Base-by-base conservation (phyloP, 2,113 vertebrate species). In the Rhinopomastus cyanomelas region DNA sequence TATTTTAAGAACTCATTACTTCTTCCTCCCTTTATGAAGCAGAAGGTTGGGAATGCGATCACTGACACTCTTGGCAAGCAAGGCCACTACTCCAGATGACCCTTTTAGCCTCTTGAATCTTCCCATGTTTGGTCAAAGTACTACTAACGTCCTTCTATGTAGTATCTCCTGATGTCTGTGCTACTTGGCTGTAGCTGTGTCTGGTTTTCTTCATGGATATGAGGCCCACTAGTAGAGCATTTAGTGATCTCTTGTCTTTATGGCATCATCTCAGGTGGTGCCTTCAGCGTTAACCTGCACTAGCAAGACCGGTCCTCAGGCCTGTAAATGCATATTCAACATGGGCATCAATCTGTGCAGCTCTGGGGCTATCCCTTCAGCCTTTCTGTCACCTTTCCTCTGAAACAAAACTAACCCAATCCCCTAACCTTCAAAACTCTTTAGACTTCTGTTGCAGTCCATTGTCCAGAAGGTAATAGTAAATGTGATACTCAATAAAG, bases 391-490 rank as follows among this genome's bases (percentile, higher is more conserved):
- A 26, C 26, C 5, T 8, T 84, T 81, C 51, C 46, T 72, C 89
- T 42, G 76, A 29, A 77, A 82, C 56, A 53, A 91, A 84, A 59
- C 19, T 30, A 69, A 72, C 7, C 16, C 22, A 85, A 75, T 5
- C 27, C 18, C 71, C 20, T 66, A 53, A 51, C 7, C 34, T 56
- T 72, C 37, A 42, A 29, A 67, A 60, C 64, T 46, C 26, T 18
- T 84, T 34, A 52, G 57, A 34, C 16, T 78, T 23, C 5, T 6
- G 4, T 37, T 78, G 32, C 57, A 55, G 37, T 34, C 36, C 61
- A 3, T 48, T 87, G 16, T 56, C 13, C 16, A 68, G 20, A 4
- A 42, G 60, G 59, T 66, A 1, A 15, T 16, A 6, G 0, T 53
- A 37, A 67, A 3, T 52, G 29, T 3, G 36, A 20, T 46, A 21